Base-by-base conservation (phyloP, 2,113 vertebrate genomes). In the Catagonus wagneri region DNA sequence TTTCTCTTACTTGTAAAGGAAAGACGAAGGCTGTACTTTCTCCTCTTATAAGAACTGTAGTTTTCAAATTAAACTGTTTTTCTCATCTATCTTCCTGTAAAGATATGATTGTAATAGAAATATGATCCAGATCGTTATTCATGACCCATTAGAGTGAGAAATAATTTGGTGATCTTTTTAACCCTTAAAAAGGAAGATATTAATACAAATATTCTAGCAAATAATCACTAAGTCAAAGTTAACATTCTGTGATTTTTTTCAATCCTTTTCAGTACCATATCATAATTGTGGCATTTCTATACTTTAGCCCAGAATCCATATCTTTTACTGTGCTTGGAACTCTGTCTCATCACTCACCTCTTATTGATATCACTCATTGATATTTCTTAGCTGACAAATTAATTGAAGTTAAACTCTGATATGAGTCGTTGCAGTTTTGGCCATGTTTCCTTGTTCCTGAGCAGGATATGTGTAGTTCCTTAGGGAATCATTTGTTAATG, bases 31-130 rank as follows among this genome's bases (percentile, higher is more conserved):
- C 29, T 83, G 4, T 78, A 76, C 15, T 86, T 76, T 75, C 54
- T 74, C 19, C 27, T 78, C 89, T 94, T 90, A 27, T 39, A 92
- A 88, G 14, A 74, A 52, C 22, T 61, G 15, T 68, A 34, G 2
- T 68, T 52, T 85, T 95, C n/a, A 79, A 65, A 22, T 86, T 44
- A 78, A 94, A 54, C 80, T 87, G 23, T 61, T 78, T 60, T 65
- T 65, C 25, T 89, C 15, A 16, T 61, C 16, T 75, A 10, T 87
- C 32, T 91, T 86, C 58, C 27, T 81, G 6, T 66, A 34, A 90
- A 89, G 29, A 74, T 66, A 52, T 61, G 20, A 2, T 5, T 11
- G 74, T 68, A 72, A 44, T 71, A 50, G 61, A 88, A 93, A 75
- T 52, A 75, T n/a, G 88, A 85, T 39, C 58, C 54, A 85, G 27